A percentile compares a stretch with the other conserved stretches of the same genome.
Evolutionary conservation across 2,888 invertebrate genomes (phyloP).

Genomic region (Miltochrista miniata): DNA sequence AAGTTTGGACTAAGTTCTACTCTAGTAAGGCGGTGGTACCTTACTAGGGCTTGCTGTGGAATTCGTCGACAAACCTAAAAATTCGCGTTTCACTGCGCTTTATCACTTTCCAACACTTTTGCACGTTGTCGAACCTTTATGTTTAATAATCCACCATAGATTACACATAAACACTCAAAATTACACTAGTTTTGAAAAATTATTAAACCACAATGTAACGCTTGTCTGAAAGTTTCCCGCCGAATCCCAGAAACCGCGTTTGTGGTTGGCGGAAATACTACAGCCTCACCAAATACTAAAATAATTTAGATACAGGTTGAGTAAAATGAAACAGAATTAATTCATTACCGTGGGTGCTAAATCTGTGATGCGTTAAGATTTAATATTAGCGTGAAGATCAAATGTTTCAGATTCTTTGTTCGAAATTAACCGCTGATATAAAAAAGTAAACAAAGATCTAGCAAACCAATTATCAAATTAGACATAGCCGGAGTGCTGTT

Average conservation of each 20-base stretch:
- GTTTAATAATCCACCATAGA: too few species aligned
- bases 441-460: conserved; percentile 6
- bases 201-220: too few species aligned
- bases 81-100: too few species aligned
- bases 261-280: background rate
- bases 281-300: background rate
- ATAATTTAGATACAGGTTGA: background rate
- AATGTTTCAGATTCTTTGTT: conserved; percentile 8
- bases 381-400: conserved; percentile 1
- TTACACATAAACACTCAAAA: too few species aligned
- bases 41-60: too few species aligned
- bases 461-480: conserved; percentile 4
- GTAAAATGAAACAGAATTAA: background rate
- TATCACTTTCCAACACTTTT: too few species aligned
- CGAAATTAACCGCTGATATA: background rate
- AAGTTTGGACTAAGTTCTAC: too few species aligned
- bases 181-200: too few species aligned
- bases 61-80: too few species aligned
- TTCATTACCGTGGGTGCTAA: background rate
- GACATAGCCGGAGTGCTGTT: conserved; percentile 2
- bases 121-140: too few species aligned
- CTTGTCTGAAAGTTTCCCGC: too few species aligned
- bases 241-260: conserved; percentile 1
- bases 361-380: background rate
- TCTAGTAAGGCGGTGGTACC: too few species aligned